These are phyloP conservation scores for Saturnia pavonia DNA, from an alignment of 2,888 invertebrate species.

Conservation along the genomic window DNA sequence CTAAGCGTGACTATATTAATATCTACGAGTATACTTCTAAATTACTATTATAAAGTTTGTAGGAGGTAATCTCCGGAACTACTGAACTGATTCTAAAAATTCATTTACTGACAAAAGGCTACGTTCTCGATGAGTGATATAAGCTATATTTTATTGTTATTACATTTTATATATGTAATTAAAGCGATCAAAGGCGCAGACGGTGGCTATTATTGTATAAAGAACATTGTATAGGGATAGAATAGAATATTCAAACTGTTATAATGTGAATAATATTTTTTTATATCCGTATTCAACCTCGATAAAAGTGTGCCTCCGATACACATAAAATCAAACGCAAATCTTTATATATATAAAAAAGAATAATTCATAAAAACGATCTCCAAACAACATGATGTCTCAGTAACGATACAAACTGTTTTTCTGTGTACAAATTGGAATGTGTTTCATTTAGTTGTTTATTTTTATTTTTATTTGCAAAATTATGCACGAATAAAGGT, in stretches of 20 bases:
- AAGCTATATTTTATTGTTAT: no score
- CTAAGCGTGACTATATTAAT: no score
- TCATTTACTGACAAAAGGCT: no score
- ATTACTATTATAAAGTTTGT: no score
- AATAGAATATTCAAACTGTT: neutral
- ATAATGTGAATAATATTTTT: slow-evolving; percentile 15
- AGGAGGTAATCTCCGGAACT: no score
- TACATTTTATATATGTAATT: no score
- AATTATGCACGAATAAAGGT: slow-evolving; percentile 62
- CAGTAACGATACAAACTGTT: slow-evolving; percentile 43
- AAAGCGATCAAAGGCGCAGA: neutral
- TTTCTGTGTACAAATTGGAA: slow-evolving; percentile 39
- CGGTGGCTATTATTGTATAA: neutral
- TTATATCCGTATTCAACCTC: slow-evolving; percentile 20
- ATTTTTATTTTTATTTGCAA: slow-evolving; percentile 42
- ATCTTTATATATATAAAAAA: neutral
- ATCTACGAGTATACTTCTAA: no score
- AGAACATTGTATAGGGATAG: neutral
- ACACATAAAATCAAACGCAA: slow-evolving; percentile 27
- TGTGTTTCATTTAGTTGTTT: slow-evolving; percentile 51
- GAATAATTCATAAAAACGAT: neutral
- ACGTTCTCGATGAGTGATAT: no score
- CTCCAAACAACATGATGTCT: slow-evolving; percentile 33
- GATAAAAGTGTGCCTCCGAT: slow-evolving; percentile 30
- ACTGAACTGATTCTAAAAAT: no score